Evolutionary conservation across 2,797 vertebrate species (phyloP), one percentile per base, ranked within the genome.

Genomic region (Enteromius fasciolatus): DNA sequence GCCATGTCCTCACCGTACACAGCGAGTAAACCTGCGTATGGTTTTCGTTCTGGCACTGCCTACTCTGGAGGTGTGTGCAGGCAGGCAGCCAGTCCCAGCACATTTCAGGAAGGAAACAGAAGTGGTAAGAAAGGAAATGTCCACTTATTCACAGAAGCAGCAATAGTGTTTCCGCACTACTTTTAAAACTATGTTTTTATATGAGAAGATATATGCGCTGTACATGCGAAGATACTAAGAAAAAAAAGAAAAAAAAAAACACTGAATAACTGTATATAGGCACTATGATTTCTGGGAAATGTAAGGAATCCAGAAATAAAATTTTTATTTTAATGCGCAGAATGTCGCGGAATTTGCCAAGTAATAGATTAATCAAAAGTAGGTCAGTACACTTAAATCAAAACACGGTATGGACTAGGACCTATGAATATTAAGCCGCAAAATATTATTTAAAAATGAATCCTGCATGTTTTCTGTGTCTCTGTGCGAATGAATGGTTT

Each of bases 51-150:
- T 31, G 95, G 94, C 0, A 87, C 95, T 2, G 80, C 88, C 0
- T 89, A 89, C 76, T 88, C 95, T 1, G 78, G 91, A 33, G 90
- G 91, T 3, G 64, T 95, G 87, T 93, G 91, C 90, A 94, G 95
- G 67, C 96, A 95, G 72, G 89, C 93, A 1, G 95, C 95, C 50
- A 97, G 95, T 75, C 96, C 96, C 31, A 95, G 93, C 75, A 91
- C 91, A 85, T 95, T 92, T 86, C 94, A 92, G 46, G 96, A 99
- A 80, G 95, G 93, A 92, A 95, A 97, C 92, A 94, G 95, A 95
- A 96, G 94, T 91, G 96, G 96, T 98, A 95, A 97, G 82, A 64
- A 87, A 10, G 52, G 67, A 61, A 48, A 50, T 59, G 28, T 31
- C 6, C 25, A 31, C n/a, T 75, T 25, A 15, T 63, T 70, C 1